Evolutionary conservation across 2,113 vertebrate genomes (phyloP).

Genomic region (Trichomycterus rosablanca): DNA sequence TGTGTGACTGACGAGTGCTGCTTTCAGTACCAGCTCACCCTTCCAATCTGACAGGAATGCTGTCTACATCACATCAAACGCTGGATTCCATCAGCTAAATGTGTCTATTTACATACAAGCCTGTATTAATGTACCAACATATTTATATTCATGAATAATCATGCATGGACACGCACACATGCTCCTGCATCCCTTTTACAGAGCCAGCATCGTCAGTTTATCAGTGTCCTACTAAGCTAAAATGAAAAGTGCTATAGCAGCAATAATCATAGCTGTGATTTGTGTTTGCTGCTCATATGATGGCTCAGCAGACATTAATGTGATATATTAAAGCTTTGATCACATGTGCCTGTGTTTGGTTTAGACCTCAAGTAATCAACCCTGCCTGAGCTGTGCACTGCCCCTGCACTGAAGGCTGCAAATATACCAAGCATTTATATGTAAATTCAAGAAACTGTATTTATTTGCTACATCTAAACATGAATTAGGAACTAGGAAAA

Average conservation of each 20-base stretch:
- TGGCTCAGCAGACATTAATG: constrained; percentile 49
- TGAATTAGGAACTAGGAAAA: no score
- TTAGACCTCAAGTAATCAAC: constrained; percentile 19
- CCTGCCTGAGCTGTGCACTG: no score
- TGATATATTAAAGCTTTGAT: constrained; percentile 48
- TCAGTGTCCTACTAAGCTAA: constrained; percentile 15
- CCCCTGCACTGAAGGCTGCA: not conserved
- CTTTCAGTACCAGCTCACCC: constrained; percentile 3
- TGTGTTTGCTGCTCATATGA: constrained; percentile 42
- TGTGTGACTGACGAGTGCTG: constrained; percentile 20
- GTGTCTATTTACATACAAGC: not conserved
- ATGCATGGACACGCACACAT: not conserved
- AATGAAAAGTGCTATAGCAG: constrained; percentile 10
- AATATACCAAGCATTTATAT: constrained; percentile 1
- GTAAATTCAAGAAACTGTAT: no score
- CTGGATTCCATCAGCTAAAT: not conserved
- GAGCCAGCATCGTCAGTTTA: constrained; percentile 3
- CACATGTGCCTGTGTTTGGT: constrained; percentile 32
- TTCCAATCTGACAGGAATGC: not conserved
- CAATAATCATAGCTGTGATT: constrained; percentile 24
- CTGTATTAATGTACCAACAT: not conserved
- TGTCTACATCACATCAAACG: constrained; percentile 1
- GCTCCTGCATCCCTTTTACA: constrained; percentile 2
- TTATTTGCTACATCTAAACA: no score
- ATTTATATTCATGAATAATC: constrained; percentile 16